phyloP scores from a whole-genome alignment of 2,888 invertebrate genomes.

The Chloromyia formosa region DNA sequence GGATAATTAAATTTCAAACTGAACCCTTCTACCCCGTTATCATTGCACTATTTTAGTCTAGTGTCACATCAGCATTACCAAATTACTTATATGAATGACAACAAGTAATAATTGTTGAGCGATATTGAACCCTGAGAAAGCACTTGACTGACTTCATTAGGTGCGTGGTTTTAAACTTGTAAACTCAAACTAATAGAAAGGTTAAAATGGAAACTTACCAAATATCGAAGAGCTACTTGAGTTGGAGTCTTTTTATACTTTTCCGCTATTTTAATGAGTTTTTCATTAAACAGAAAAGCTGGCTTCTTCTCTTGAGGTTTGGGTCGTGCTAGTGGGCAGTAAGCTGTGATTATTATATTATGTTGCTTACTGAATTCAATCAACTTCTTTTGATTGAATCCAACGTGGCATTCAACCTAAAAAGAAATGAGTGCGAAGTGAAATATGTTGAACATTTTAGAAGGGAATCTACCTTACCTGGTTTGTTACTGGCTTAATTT shows the following conservation, averaged over 20 bases:
- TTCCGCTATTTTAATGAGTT: conserved; percentile 67
- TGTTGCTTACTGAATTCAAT: conserved; percentile 71
- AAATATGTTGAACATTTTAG: background rate
- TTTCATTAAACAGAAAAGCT: conserved; percentile 65
- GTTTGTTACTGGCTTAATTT: conserved; percentile 73
- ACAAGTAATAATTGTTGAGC: too few species aligned
- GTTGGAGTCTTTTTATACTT: conserved; percentile 73
- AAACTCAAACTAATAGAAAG: too few species aligned
- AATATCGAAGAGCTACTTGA: conserved; percentile 63
- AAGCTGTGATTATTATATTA: conserved; percentile 72
- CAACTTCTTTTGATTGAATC: conserved; percentile 75
- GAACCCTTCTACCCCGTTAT: too few species aligned
- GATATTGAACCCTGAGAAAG: too few species aligned
- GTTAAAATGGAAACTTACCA: conserved; percentile 11
- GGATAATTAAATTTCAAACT: too few species aligned
- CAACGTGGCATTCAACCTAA: conserved; percentile 67
- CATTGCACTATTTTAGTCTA: too few species aligned
- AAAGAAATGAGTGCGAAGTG: conserved; percentile 5
- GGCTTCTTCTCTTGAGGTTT: conserved; percentile 64
- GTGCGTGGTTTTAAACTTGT: too few species aligned
- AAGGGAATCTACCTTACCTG: conserved; percentile 66
- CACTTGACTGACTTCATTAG: too few species aligned
- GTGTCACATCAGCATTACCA: too few species aligned
- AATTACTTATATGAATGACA: too few species aligned
- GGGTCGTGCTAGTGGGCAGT: conserved; percentile 77